Base-by-base conservation (phyloP, 1,140 invertebrate species). In the Galleria mellonella region DNA sequence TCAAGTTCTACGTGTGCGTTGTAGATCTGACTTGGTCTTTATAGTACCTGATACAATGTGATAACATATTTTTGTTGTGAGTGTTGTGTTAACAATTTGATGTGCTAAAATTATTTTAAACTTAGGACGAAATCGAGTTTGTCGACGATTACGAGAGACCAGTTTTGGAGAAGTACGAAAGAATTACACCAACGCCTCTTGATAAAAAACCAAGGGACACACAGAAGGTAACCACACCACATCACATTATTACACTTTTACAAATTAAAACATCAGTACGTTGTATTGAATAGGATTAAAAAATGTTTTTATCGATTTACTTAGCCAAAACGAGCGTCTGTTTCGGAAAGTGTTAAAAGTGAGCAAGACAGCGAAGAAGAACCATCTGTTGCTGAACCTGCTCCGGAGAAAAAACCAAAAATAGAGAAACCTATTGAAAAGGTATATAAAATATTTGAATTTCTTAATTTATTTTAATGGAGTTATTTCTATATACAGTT, bases 61-160 rank as follows among this genome's bases (percentile, higher is more conserved):
- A 49, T 60, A 60, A 63, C 48, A 43, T 15, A 49, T 47, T 51
- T 54, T 32, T 63, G 51, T 68, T 58, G 54, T 67, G 66, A 63
- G 69, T 77, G 57, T 72, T 72, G 81, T 84, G 60, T 68, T 83
- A 83, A 81, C 76, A 63, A 58, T 47, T 57, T 51, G 43, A 58
- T 57, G 76, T 74, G 66, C 61, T 81, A 76, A 79, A 79, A 33
- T 70, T 32, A 70, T 47, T 72, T 77, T 72, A 52, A 62, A 67
- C 56, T 47, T 84, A 84, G 63, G 88, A 90, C 12, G 87, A 87
- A 64, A 75, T 81, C 48, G 78, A 85, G 48, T 84, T 86, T 56
- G 79, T 81, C 53, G 84, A 87, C 13, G 92, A 93, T 77, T 89
- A 89, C 59, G 89, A 89, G 74, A 73, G 88, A 40, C 88, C 89